Percentiles rank a stretch among this genome's conserved stretches.
phyloP scores from a whole-genome alignment of 2,797 vertebrate species.

The Typhlichthys subterraneus region DNA sequence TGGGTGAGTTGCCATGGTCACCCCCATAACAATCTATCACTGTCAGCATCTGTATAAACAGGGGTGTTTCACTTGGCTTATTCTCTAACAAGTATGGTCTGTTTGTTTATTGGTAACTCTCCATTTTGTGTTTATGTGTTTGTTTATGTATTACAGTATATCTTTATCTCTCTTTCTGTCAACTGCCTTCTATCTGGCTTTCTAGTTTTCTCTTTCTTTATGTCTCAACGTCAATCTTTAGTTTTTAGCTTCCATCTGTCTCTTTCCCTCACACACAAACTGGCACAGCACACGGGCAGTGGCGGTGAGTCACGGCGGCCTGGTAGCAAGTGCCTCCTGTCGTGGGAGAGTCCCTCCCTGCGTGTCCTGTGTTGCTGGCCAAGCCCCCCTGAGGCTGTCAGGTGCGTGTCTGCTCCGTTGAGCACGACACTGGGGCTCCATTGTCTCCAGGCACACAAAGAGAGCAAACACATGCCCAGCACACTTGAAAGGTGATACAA shows the following conservation, averaged over 20 bases:
- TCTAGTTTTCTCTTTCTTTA: too few species aligned
- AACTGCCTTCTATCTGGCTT: too few species aligned
- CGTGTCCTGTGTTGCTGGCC: slow-evolving; percentile 57
- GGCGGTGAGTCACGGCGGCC: slow-evolving; percentile 64
- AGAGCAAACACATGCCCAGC: slow-evolving; percentile 15
- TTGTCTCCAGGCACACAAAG: slow-evolving; percentile 43
- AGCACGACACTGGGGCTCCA: slow-evolving; percentile 54
- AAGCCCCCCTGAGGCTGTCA: slow-evolving; percentile 59
- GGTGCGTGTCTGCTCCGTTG: slow-evolving; percentile 55
- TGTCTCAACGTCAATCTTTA: too few species aligned
- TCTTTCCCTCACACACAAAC: not conserved
- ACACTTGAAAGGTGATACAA: slow-evolving; percentile 26
- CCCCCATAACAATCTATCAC: not conserved
- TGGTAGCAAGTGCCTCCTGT: slow-evolving; percentile 59
- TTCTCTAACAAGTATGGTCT: slow-evolving; percentile 29
- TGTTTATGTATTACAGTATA: slow-evolving; percentile 10
- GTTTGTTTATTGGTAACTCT: not conserved
- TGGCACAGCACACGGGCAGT: slow-evolving; percentile 64
- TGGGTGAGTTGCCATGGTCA: slow-evolving; percentile 2
- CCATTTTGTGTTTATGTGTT: slow-evolving; percentile 15
- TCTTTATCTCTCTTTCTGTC: not conserved
- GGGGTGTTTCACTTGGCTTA: slow-evolving; percentile 28
- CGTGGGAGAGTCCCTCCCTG: slow-evolving; percentile 68
- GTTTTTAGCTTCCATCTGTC: not conserved
- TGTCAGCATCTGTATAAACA: slow-evolving; percentile 25